Conservation (phyloP, 2,888 invertebrate species). For the Vesta saturnalis region DNA sequence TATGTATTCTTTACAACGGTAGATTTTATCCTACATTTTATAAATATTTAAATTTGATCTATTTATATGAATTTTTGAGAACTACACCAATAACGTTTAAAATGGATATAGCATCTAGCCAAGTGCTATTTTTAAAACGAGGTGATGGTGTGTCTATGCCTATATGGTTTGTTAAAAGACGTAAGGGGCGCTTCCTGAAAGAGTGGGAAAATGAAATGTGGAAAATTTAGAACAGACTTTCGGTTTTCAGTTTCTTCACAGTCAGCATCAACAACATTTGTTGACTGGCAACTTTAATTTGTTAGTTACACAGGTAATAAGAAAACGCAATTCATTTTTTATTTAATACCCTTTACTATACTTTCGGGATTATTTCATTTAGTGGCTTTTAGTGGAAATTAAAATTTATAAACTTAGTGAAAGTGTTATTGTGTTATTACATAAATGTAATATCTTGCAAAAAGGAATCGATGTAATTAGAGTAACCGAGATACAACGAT, state of each 20-base stretch:
- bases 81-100: conserved; percentile 24
- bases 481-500: conserved; percentile 31
- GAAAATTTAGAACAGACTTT: conserved; percentile 64
- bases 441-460: too few relatives aligned
- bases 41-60: conserved; percentile 11
- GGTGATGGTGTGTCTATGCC: conserved; percentile 38
- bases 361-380: neutral
- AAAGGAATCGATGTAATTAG: conserved; percentile 31
- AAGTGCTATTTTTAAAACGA: conserved; percentile 47
- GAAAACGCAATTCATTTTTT: neutral
- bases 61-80: conserved; percentile 21
- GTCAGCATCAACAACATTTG: conserved; percentile 68
- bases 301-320: conserved; percentile 56
- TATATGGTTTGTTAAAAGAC: conserved; percentile 39
- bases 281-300: conserved; percentile 65
- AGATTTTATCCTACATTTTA: too few relatives aligned
- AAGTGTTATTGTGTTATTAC: neutral
- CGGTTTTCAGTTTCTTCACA: conserved; percentile 66
- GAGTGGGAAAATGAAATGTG: conserved; percentile 32
- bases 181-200: conserved; percentile 33
- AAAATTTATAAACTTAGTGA: neutral
- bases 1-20: too few relatives aligned
- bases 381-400: neutral
- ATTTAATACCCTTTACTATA: neutral
- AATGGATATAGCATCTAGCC: conserved; percentile 42